Conservation (phyloP, 2,797 vertebrate species). For the Clarias fuscus region DNA sequence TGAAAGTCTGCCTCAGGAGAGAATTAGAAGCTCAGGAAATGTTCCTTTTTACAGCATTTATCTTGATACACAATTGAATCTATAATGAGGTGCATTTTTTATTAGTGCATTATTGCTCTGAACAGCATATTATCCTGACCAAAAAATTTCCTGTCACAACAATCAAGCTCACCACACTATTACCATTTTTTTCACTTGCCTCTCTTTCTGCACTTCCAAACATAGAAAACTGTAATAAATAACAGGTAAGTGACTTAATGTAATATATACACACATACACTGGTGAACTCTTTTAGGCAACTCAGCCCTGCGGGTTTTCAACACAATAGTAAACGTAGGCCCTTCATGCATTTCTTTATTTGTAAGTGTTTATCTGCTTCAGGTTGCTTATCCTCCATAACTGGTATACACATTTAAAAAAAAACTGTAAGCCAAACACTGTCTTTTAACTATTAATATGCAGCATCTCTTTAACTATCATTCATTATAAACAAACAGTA, state of each 20-base stretch:
- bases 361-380: conserved; percentile 67
- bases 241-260: neutral
- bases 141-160: conserved; percentile 48
- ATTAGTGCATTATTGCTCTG: no score
- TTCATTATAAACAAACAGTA: neutral
- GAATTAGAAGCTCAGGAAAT: conserved; percentile 79
- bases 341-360: conserved; percentile 75
- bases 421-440: neutral
- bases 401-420: conserved; percentile 52
- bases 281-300: conserved; percentile 75
- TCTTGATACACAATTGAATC: no score
- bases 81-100: no score
- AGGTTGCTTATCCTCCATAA: conserved; percentile 68
- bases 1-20: conserved; percentile 75
- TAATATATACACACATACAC: neutral
- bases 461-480: neutral
- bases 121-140: no score
- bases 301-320: conserved; percentile 75
- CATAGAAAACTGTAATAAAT: neutral
- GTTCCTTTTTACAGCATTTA: conserved; percentile 58
- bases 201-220: neutral
- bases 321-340: conserved; percentile 70
- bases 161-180: conserved; percentile 69
- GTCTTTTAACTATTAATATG: neutral
- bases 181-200: neutral